Evolutionary conservation across 2,797 vertebrate genomes (phyloP).

Genomic region (Bovichtus variegatus): DNA sequence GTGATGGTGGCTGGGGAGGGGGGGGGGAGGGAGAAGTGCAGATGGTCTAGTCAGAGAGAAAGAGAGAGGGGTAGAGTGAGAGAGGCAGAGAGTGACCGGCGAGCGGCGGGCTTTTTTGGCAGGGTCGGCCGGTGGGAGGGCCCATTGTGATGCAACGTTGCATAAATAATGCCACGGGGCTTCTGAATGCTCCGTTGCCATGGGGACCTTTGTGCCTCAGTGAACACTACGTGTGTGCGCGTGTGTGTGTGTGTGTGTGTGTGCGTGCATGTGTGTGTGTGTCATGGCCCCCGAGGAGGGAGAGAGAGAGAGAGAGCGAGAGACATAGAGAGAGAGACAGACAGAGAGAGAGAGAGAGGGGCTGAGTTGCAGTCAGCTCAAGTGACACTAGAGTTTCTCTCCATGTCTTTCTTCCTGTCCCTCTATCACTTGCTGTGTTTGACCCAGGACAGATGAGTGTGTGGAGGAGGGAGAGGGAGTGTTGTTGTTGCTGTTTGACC

Average conservation of each 20-base stretch:
- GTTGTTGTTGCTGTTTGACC: slow-evolving; percentile 49
- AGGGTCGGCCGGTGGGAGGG: slow-evolving; percentile 86
- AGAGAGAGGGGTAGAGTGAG: slow-evolving; percentile 34
- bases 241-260: slow-evolving; percentile 51
- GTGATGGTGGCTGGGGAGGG: slow-evolving; percentile 28
- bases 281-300: slow-evolving; percentile 61
- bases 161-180: slow-evolving; percentile 92
- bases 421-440: slow-evolving; percentile 45
- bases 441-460: slow-evolving; percentile 66
- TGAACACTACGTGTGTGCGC: slow-evolving; percentile 86
- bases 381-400: slow-evolving; percentile 79
- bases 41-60: slow-evolving; percentile 66
- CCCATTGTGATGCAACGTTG: slow-evolving; percentile 93
- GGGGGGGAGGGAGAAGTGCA: slow-evolving; percentile 34
- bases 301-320: slow-evolving; percentile 58
- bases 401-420: slow-evolving; percentile 34
- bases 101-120: slow-evolving; percentile 84
- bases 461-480: slow-evolving; percentile 39
- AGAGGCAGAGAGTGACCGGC: slow-evolving; percentile 63
- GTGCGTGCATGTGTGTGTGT: slow-evolving; percentile 54
- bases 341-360: slow-evolving; percentile 28
- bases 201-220: slow-evolving; percentile 96
- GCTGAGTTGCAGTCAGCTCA: slow-evolving; percentile 72
- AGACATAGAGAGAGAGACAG: slow-evolving; percentile 22
- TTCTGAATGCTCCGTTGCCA: slow-evolving; percentile 93